These are phyloP conservation scores for Macropodus opercularis DNA, from an alignment of 2,797 vertebrate genomes.

Conservation along the genomic window DNA sequence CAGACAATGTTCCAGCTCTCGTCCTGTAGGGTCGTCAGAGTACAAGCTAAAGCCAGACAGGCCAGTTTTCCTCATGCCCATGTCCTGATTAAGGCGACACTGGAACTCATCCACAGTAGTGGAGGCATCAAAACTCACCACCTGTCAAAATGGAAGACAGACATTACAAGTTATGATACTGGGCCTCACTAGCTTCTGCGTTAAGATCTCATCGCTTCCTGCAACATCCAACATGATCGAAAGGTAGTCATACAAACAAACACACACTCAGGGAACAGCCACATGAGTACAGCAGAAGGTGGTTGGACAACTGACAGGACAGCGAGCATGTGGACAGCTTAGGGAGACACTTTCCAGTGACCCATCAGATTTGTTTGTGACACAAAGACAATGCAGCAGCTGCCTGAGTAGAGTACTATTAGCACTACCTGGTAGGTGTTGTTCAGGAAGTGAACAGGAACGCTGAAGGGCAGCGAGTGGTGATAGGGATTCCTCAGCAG, in stretches of 20 bases:
- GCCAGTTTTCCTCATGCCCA: slow-evolving; percentile 89
- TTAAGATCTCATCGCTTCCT: slow-evolving; percentile 15
- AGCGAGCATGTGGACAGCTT: background rate
- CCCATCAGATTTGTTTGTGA: background rate
- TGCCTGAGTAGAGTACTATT: background rate
- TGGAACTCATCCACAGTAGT: slow-evolving; percentile 98
- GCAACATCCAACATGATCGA: background rate
- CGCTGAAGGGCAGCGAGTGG: slow-evolving; percentile 95
- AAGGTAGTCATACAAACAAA: slow-evolving; percentile 5
- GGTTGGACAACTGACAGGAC: background rate
- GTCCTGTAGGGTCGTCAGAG: slow-evolving; percentile 94
- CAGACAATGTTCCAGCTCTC: slow-evolving; percentile 91
- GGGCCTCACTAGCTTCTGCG: no score
- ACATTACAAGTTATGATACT: no score
- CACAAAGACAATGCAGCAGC: background rate
- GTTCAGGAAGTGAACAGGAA: slow-evolving; percentile 98
- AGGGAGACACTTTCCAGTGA: background rate
- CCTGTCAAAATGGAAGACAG: slow-evolving; percentile 71
- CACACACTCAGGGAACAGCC: background rate
- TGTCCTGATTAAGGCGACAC: slow-evolving; percentile 93
- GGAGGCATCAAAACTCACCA: slow-evolving; percentile 96
- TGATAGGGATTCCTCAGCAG: slow-evolving; percentile 97
- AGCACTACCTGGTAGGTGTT: slow-evolving; percentile 95
- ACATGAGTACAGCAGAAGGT: background rate
- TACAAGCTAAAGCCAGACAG: slow-evolving; percentile 94